phyloP scores from a whole-genome alignment of 2,797 vertebrate species.

The Gallinago nigripennis region DNA sequence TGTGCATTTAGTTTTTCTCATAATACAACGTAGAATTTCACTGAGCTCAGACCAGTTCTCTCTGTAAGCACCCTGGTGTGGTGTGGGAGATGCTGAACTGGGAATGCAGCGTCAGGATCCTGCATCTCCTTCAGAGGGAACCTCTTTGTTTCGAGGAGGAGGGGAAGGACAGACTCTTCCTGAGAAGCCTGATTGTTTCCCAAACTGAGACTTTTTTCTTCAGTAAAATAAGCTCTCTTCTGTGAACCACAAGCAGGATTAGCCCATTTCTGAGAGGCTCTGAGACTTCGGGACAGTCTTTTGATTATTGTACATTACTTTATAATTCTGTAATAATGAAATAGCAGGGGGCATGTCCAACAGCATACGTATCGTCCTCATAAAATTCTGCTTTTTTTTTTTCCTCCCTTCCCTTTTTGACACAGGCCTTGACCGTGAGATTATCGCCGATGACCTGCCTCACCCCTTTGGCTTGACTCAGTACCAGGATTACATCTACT shows the following conservation, averaged over 20 bases:
- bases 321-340: neutral
- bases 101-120: neutral
- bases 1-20: neutral
- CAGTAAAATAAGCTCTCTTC: neutral
- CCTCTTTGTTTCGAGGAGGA: neutral
- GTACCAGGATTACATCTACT: constrained; percentile 99
- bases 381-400: constrained; percentile 12
- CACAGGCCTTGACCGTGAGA: constrained; percentile 92
- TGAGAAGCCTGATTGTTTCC: neutral
- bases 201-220: neutral
- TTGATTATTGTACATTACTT: neutral
- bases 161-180: neutral
- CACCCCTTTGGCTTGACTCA: constrained; percentile 97
- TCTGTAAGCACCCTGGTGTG: neutral
- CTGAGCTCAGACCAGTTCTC: neutral
- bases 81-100: neutral
- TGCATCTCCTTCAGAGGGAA: neutral
- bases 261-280: neutral
- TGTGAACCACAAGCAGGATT: neutral
- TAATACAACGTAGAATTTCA: neutral
- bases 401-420: neutral
- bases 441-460: constrained; percentile 95
- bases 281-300: neutral
- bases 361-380: neutral
- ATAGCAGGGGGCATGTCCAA: neutral